Evolutionary conservation across 2,888 invertebrate species (phyloP), one percentile per base, ranked within the genome.

Genomic region (Sphaeridia pumilis): DNA sequence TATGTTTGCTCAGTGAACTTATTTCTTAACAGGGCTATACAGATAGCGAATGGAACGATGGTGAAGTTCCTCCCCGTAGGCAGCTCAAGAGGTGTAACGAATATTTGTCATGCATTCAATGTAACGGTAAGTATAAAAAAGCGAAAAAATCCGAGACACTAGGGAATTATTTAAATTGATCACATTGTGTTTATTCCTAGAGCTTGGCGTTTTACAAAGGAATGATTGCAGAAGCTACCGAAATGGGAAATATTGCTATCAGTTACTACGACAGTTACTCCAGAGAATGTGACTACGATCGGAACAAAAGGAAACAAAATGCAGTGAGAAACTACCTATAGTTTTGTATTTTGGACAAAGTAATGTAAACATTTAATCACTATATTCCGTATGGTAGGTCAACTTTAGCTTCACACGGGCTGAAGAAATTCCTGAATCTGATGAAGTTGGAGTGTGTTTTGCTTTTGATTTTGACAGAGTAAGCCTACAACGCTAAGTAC

Each of bases 251-350:
- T 35, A 55, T 63, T 1, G 52, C 46, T 22, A 52, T 52, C 1
- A 55, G 58, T 10, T 65, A 60, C 45, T 63, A 55, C 38, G 65
- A 63, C 44, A 42, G 55, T 28, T 65, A 57, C 50, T 59, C 61
- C 58, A 35, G 65, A 28, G 65, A 65, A 34, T 61, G 61, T 46
- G 65, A 65, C 49, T 65, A 46, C 41, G 64, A 63, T 7, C 22
- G 64, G n/a, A 65, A 63, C 34, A 59, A 60, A 34, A 60, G 55
- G 49, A 65, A 63, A 44, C 54, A 54, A 25, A 63, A 65, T 51
- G 43, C 56, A 21, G 64, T 63, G 53, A 53, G 36, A 22, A 28
- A 10, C 27, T 45, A 25, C n/a, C 36, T 10, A 31, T 14, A 17
- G 7, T n/a, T n/a, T n/a, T n/a, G n/a, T n/a, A n/a, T n/a, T n/a